Percentiles rank a stretch among this genome's conserved stretches.
phyloP scores from a whole-genome alignment of 1,140 invertebrate species.

The Trichomalopsis sarcophagae region DNA sequence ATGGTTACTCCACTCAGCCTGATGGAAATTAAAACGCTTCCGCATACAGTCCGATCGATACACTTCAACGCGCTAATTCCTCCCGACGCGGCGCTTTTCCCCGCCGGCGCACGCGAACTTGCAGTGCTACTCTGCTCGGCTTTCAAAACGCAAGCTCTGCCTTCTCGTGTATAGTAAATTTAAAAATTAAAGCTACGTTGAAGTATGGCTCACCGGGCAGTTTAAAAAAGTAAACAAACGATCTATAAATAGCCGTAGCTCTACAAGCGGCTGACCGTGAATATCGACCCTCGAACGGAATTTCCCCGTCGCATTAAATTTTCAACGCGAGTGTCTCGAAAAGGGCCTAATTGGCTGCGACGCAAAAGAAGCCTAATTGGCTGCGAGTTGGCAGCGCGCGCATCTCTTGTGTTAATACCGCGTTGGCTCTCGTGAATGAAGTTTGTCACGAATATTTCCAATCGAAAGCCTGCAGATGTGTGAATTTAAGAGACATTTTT shows the following conservation, averaged over 20 bases:
- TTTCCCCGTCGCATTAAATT: background rate
- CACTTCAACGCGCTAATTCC: background rate
- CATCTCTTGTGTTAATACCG: no score
- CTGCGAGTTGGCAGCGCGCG: no score
- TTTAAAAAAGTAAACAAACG: no score
- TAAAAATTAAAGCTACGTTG: no score
- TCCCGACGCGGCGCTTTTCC: background rate
- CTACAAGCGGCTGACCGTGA: background rate
- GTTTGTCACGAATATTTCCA: no score
- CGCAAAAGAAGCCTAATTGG: background rate
- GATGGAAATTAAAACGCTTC: slow-evolving; percentile 20
- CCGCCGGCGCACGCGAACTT: background rate
- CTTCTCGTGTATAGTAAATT: no score
- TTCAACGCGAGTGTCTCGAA: background rate
- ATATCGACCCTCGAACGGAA: background rate
- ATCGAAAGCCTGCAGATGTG: no score
- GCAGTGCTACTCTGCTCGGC: background rate
- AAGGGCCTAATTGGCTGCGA: no score
- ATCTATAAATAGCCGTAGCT: no score
- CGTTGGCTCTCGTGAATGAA: no score
- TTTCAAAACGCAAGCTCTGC: background rate
- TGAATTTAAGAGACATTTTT: no score
- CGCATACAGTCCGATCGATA: background rate
- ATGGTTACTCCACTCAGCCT: slow-evolving; percentile 9
- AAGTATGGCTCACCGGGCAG: no score